Percentiles rank a stretch among this genome's conserved stretches.
Evolutionary conservation across 2,113 vertebrate species (phyloP).

Genomic region (Gavia stellata): DNA sequence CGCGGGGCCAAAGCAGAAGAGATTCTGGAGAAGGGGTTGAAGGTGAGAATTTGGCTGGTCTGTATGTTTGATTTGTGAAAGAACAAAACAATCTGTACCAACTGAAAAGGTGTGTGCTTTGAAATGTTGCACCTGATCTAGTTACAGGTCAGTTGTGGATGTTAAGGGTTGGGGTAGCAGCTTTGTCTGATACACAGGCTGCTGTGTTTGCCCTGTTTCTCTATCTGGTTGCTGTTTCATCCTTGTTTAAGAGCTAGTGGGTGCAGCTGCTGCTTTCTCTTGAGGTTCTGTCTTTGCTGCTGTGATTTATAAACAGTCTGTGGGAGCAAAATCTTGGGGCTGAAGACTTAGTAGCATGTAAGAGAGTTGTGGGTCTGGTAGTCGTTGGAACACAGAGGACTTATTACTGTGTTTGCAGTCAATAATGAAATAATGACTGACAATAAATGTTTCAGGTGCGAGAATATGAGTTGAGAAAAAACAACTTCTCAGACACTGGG

Average conservation of each 20-base stretch:
- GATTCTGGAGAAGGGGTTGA: conserved; percentile 95
- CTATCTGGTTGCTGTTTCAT: background rate
- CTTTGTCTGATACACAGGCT: background rate
- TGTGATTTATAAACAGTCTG: background rate
- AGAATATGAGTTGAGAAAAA: conserved; percentile 96
- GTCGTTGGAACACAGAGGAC: accelerated
- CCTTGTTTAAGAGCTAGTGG: background rate
- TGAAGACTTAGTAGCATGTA: accelerated
- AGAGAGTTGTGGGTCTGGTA: accelerated
- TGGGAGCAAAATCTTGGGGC: background rate
- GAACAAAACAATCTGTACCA: accelerated
- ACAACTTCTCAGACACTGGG: conserved; percentile 97
- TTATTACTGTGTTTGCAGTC: background rate
- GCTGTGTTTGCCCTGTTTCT: accelerated
- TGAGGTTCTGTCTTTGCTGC: background rate
- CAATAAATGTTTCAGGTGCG: conserved; percentile 78
- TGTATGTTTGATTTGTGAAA: background rate
- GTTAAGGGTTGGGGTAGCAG: background rate
- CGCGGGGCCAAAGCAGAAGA: conserved; percentile 97
- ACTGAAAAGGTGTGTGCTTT: accelerated
- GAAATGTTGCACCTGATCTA: accelerated
- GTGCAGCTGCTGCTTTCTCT: background rate
- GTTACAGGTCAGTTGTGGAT: accelerated
- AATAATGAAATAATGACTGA: background rate
- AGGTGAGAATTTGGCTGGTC: conserved; percentile 59